Evolutionary conservation across 1,140 invertebrate species (phyloP).

Genomic region (Centruroides sculpturatus): DNA sequence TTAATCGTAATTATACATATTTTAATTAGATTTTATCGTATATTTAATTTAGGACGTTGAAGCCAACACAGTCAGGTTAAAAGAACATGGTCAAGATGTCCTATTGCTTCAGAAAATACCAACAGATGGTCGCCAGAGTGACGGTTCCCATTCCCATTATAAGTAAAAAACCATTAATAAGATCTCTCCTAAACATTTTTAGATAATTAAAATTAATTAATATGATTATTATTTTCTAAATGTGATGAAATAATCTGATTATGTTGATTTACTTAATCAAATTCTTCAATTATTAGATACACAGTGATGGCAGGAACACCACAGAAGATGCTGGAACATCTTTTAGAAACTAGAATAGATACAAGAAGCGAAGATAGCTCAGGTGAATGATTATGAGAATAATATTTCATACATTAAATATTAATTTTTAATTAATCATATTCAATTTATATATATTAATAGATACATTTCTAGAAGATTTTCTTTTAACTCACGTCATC

Average conservation of each 20-base stretch:
- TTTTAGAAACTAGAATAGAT: constrained; percentile 63
- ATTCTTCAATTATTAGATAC: constrained; percentile 42
- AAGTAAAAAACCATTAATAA: constrained; percentile 10
- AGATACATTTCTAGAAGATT: constrained; percentile 69
- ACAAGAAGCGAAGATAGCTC: constrained; percentile 29
- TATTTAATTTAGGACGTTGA: constrained; percentile 49
- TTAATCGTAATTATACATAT: not conserved
- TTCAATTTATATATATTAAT: constrained; percentile 6
- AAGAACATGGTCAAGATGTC: constrained; percentile 75
- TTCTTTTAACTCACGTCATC: constrained; percentile 71
- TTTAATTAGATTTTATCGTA: not conserved
- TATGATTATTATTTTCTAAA: no score
- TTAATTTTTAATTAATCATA: not conserved
- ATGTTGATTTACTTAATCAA: no score
- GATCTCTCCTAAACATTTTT: not conserved
- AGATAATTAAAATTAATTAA: not conserved
- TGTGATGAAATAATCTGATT: no score
- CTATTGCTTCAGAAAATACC: constrained; percentile 35
- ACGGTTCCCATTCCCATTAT: constrained; percentile 14
- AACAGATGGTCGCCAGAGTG: constrained; percentile 1
- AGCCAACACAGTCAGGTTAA: constrained; percentile 70
- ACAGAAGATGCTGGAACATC: constrained; percentile 73
- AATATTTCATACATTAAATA: not conserved
- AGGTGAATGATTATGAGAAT: constrained; percentile 19
- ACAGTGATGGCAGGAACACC: constrained; percentile 77